phyloP scores from a whole-genome alignment of 2,797 vertebrate genomes.

The Gymnopithys bicolor region DNA sequence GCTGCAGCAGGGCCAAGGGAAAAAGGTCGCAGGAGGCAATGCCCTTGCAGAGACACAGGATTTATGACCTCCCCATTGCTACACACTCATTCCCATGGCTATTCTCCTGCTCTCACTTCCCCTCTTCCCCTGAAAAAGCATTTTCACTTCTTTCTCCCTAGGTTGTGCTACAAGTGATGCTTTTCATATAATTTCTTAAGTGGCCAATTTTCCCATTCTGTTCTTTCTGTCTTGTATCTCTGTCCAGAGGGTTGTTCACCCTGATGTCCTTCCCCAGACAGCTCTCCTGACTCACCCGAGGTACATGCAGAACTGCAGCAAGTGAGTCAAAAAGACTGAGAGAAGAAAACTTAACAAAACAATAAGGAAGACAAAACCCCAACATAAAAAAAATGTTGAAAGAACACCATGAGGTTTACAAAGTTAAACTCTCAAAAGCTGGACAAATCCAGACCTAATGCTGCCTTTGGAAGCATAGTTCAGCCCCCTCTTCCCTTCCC shows the following conservation, averaged over 20 bases:
- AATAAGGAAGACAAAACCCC: background rate
- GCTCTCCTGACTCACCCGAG: conserved; percentile 20
- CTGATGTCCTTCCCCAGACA: background rate
- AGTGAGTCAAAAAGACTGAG: background rate
- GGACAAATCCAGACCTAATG: background rate
- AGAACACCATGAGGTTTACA: background rate
- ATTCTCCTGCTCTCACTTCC: background rate
- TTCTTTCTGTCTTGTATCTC: background rate
- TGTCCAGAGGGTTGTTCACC: background rate
- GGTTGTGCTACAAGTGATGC: background rate
- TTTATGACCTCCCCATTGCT: background rate
- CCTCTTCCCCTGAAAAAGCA: background rate
- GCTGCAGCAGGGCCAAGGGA: background rate
- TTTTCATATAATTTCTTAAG: background rate
- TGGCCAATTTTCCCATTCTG: background rate
- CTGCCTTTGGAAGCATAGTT: background rate
- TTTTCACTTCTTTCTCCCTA: background rate
- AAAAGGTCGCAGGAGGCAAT: accelerated
- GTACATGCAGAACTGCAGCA: background rate
- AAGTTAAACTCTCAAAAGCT: background rate
- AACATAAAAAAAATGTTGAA: background rate
- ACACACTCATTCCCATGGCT: background rate
- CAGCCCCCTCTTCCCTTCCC: background rate
- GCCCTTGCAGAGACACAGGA: accelerated
- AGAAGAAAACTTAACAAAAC: conserved; percentile 14